Base-by-base conservation (phyloP, 2,888 invertebrate species). In the Pseudeuparius sepicola region DNA sequence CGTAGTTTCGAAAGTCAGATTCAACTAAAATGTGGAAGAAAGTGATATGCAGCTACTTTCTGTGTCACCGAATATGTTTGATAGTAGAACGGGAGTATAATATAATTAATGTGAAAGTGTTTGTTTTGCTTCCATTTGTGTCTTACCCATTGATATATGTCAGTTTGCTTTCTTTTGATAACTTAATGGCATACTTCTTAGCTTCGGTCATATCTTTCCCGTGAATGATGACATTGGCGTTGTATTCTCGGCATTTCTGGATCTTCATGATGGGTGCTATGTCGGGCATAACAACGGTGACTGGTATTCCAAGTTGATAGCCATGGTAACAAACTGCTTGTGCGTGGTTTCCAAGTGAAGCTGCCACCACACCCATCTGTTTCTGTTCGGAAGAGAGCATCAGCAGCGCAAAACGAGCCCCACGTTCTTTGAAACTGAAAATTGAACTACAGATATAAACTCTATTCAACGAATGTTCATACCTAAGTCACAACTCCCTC, bases 191-290 rank as follows among this genome's bases (percentile, higher is more conserved):
- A 49, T 78, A 68, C 33, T 68, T 66, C 57, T 86, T 90, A 0
- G 90, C 85, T 60, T 89, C 88, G 24, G 71, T 76, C 78, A 93
- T 86, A 52, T 88, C 80, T 27, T 70, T 65, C 2, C 93, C 94
- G 41, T 79, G 68, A 9, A 88, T 73, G 14, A 94, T 73, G 4
- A 94, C 89, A 29, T 75, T 75, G 2, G 94, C 93, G 4, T 86
- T 84, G 55, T 76, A 85, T 32, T 79, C 78, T 34, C 77, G 73
- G 56, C 94, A 94, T 42, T 83, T 79, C 53, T 87, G 79, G 30
- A 94, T 82, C 66, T 94, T 96, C 90, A 94, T 94, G 37, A 96
- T 84, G 0, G 94, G 93, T 0, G 94, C 94, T 1, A 88, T 78
- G 24, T 78, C 76, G 0, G 94, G 94, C 94, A 96, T 94, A n/a